These are phyloP conservation scores for Willowsia nigromaculata DNA, from an alignment of 2,888 invertebrate species.

Conservation along the genomic window DNA sequence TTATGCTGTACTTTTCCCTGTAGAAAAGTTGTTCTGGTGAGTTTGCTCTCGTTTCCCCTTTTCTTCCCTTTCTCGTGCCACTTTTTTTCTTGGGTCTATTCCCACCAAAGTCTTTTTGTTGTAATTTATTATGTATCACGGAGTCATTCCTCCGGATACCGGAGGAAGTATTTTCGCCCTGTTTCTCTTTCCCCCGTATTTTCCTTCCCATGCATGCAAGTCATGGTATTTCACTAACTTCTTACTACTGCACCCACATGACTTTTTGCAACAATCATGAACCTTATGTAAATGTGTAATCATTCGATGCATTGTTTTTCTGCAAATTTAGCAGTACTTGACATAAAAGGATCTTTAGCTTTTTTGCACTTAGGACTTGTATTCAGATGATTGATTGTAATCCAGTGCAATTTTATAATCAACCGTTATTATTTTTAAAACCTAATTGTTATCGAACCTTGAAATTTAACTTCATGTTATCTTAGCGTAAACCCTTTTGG, in stretches of 20 bases:
- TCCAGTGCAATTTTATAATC: background rate
- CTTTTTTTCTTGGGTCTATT: conserved; percentile 5
- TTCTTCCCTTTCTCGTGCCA: background rate
- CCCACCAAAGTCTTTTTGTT: conserved; percentile 3
- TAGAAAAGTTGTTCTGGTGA: background rate
- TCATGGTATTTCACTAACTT: too few species aligned
- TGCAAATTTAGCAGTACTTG: too few species aligned
- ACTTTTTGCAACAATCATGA: too few species aligned
- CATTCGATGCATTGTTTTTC: too few species aligned
- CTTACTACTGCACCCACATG: too few species aligned
- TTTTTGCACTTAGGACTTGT: too few species aligned
- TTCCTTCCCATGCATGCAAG: too few species aligned
- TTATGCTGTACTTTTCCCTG: background rate
- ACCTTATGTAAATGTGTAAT: too few species aligned
- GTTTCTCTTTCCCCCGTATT: conserved; percentile 29
- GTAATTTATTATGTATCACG: conserved; percentile 47
- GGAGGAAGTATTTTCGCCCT: conserved; percentile 14
- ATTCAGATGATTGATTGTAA: too few species aligned
- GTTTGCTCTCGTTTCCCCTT: background rate
- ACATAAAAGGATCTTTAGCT: too few species aligned
- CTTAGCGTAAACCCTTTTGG: too few species aligned
- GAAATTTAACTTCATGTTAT: conserved; percentile 48
- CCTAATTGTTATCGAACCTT: conserved; percentile 23
- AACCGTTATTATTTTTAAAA: background rate
- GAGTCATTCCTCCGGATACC: conserved; percentile 42